Conservation (phyloP, 2,888 invertebrate species). For the Ophraella communa region DNA sequence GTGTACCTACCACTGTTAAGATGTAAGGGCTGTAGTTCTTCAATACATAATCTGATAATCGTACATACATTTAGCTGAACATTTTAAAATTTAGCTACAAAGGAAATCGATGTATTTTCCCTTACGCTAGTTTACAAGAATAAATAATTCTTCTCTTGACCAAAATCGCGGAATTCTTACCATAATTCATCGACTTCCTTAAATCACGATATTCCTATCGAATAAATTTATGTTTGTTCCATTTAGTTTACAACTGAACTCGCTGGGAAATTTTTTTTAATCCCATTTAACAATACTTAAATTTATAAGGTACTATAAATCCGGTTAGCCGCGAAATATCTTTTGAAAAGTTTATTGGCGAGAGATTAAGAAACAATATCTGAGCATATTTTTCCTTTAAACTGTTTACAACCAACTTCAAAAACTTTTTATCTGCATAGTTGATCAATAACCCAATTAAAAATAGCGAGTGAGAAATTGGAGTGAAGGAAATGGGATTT, state of each 20-base stretch:
- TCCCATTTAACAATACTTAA: constrained; percentile 13
- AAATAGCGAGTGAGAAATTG: too few relatives aligned
- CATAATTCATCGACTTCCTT: constrained; percentile 1
- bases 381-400: not conserved
- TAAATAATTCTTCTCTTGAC: not conserved
- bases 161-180: not conserved
- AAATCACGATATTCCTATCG: constrained; percentile 10
- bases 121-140: too few relatives aligned
- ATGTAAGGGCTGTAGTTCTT: too few relatives aligned
- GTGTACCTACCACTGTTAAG: too few relatives aligned
- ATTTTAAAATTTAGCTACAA: too few relatives aligned
- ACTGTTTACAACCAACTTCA: not conserved
- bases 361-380: constrained; percentile 9
- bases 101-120: too few relatives aligned
- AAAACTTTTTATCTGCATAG: too few relatives aligned
- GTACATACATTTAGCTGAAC: too few relatives aligned
- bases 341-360: constrained; percentile 14
- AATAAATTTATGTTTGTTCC: constrained; percentile 18
- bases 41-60: too few relatives aligned
- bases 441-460: too few relatives aligned
- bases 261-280: constrained; percentile 15
- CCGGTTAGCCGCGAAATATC: not conserved
- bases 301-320: constrained; percentile 21
- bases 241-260: constrained; percentile 14
- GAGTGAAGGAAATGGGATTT: too few relatives aligned